Base-by-base conservation (phyloP, 2,888 invertebrate species). In the Ennomos fuscantarius region DNA sequence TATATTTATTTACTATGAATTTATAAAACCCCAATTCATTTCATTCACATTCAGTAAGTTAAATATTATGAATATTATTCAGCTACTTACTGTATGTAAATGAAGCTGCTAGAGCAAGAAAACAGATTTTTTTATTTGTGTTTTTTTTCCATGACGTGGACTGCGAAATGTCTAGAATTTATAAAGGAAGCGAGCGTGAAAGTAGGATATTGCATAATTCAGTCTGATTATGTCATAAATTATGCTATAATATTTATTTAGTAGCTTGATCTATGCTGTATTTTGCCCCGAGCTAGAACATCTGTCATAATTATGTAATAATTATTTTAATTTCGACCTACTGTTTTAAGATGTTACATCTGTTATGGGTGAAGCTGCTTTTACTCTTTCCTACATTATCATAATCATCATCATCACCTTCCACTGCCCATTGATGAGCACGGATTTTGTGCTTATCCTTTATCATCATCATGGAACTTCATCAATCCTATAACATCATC, bases 321-420 rank as follows among this genome's bases (percentile, higher is more conserved):
- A 34, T 24, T 57, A 58, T 58, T 58, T 42, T 41, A 59, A 59
- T 59, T 46, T 54, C 41, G 52, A 48, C 57, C 57, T 58, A 57
- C 51, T 51, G 32, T 12, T 47, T 35, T 10, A 32, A 33, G 35
- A 47, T 32, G 35, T 31, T 32, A 8, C 36, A 33, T 39, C 36
- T 11, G 13, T 24, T 24, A 24, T 24, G 24, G 24, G 24, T 24
- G 24, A 24, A 5, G 12, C 12, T n/a, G 5, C 12, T 12, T n/a
- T n/a, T n/a, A n/a, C n/a, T n/a, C n/a, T n/a, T n/a, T n/a, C n/a
- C n/a, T n/a, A n/a, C n/a, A 12, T 1, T 12, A 11, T n/a, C 12
- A 8, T 39, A 12, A 39, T 1, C 12, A 39, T 11, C 37, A 11
- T 37, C n/a, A 11, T 2, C 37, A 11, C 2, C 24, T 24, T 24